Evolutionary conservation across 2,888 invertebrate genomes (phyloP).

Genomic region (Ecliptopera silaceata): DNA sequence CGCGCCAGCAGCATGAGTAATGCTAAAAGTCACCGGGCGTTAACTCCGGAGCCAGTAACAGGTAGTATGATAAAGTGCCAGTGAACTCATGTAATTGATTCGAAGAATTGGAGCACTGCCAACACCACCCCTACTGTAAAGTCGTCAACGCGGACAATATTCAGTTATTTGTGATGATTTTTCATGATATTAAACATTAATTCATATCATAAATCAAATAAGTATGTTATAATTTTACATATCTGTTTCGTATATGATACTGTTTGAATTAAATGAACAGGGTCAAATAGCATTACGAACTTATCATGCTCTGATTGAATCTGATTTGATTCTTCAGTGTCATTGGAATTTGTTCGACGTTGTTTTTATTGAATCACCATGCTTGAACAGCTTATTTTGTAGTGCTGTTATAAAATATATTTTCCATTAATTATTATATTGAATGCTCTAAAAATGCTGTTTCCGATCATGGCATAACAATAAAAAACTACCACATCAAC

Average conservation of each 20-base stretch:
- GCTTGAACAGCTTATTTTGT: neutral
- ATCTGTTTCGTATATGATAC: no score
- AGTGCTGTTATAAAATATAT: neutral
- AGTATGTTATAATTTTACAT: neutral
- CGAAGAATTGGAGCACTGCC: constrained; percentile 48
- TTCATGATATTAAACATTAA: neutral
- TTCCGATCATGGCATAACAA: neutral
- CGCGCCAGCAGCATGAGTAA: constrained; percentile 26
- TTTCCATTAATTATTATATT: no score
- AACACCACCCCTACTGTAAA: constrained; percentile 38
- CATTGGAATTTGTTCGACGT: neutral
- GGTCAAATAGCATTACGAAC: neutral
- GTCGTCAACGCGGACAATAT: constrained; percentile 6
- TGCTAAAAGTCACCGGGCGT: constrained; percentile 14
- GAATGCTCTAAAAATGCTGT: no score
- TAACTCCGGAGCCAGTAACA: constrained; percentile 23
- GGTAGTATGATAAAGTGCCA: constrained; percentile 54
- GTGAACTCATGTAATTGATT: constrained; percentile 57
- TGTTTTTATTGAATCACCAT: neutral
- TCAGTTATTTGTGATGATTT: neutral
- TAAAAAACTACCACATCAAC: neutral
- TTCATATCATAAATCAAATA: neutral
- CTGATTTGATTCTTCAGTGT: neutral
- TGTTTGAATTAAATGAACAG: neutral
- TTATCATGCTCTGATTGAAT: neutral